Evolutionary conservation across 2,888 invertebrate genomes (phyloP).

Genomic region (Drosophila ustulata): DNA sequence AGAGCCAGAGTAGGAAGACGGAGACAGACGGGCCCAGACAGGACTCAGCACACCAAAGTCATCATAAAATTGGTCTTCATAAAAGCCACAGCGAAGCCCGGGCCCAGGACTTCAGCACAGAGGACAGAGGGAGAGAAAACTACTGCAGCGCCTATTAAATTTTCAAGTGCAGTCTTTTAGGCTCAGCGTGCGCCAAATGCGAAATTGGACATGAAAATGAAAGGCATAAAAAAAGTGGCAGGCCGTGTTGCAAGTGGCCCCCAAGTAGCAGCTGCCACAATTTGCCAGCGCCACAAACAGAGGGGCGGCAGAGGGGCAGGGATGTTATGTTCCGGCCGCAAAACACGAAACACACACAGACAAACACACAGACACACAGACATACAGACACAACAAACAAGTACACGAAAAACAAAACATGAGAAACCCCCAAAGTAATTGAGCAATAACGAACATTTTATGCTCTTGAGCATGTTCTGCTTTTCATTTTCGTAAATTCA

Average conservation of each 20-base stretch:
- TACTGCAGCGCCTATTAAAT: constrained; percentile 71
- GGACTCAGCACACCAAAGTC: constrained; percentile 24
- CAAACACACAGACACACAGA: constrained; percentile 26
- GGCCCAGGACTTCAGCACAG: constrained; percentile 9
- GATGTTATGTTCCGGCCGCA: constrained; percentile 33
- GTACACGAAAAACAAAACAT: constrained; percentile 30
- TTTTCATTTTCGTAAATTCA: constrained; percentile 40
- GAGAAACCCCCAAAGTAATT: constrained; percentile 40
- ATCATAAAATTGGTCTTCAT: constrained; percentile 60
- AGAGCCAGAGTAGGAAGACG: not conserved
- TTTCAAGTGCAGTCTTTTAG: constrained; percentile 80
- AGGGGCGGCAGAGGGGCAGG: not conserved
- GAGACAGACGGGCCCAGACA: constrained; percentile 22
- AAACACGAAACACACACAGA: constrained; percentile 39
- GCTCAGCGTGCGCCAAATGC: constrained; percentile 64
- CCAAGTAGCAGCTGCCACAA: constrained; percentile 77
- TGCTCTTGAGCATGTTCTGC: constrained; percentile 45
- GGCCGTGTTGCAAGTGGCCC: constrained; percentile 58
- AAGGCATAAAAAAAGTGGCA: constrained; percentile 54
- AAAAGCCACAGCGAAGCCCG: constrained; percentile 54
- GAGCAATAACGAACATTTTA: constrained; percentile 59
- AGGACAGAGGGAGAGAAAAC: constrained; percentile 25
- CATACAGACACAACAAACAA: constrained; percentile 10
- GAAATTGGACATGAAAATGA: constrained; percentile 79
- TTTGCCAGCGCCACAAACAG: constrained; percentile 32